These are phyloP conservation scores for Syndactyla subalaris DNA, from an alignment of 2,797 vertebrate species.

Conservation along the genomic window DNA sequence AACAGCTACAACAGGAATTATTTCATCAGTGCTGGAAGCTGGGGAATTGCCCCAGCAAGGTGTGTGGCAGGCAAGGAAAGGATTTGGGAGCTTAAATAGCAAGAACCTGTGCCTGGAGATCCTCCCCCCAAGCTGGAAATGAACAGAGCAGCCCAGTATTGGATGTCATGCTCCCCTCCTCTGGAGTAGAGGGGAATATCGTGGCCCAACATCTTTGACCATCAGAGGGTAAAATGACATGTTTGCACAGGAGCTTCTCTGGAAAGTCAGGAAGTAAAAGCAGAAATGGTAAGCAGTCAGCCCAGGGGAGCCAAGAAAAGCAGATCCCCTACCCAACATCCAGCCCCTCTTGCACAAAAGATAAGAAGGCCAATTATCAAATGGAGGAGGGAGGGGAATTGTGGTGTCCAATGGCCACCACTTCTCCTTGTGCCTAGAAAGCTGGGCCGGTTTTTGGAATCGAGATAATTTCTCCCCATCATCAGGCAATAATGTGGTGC, in stretches of 20 bases:
- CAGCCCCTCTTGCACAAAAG: not conserved
- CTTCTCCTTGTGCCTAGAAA: not conserved
- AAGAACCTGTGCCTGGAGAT: not conserved
- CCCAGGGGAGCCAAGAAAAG: not conserved
- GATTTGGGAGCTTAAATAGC: not conserved
- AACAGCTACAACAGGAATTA: not conserved
- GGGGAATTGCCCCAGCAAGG: not conserved
- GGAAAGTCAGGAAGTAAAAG: not conserved
- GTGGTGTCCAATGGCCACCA: not conserved
- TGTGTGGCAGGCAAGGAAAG: not conserved
- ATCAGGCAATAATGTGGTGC: not conserved
- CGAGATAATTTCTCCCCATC: not conserved
- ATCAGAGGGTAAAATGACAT: not conserved
- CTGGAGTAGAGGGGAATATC: not conserved
- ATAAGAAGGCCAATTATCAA: not conserved
- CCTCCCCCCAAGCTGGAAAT: not conserved
- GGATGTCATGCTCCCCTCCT: not conserved
- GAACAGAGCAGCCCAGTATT: not conserved
- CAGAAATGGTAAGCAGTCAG: not conserved
- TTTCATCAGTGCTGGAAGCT: not conserved
- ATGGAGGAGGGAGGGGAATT: not conserved
- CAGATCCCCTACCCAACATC: not conserved
- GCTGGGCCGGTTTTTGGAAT: accelerated
- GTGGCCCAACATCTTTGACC: not conserved
- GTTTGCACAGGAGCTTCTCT: not conserved